Evolutionary conservation across 2,113 vertebrate species (phyloP).

Genomic region (Nyctibius bracteatus): DNA sequence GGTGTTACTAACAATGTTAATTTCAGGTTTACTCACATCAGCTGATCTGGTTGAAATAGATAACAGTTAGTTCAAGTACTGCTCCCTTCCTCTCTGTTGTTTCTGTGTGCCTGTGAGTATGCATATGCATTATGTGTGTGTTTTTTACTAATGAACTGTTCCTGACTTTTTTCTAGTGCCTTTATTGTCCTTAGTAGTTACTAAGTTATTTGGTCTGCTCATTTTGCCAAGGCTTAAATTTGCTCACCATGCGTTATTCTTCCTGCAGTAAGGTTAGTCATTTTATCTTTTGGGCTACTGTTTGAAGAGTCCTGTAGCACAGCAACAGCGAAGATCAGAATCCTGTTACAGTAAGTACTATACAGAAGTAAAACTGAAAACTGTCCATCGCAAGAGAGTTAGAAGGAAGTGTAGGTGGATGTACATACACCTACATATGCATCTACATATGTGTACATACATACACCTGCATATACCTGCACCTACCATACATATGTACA

Average conservation of each 20-base stretch:
- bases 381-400: neutral
- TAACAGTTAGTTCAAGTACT: neutral
- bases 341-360: neutral
- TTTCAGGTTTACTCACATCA: neutral
- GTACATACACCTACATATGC: neutral
- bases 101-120: neutral
- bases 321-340: neutral
- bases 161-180: neutral
- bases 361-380: neutral
- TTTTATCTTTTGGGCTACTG: neutral
- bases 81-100: neutral
- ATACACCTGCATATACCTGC: neutral
- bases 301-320: neutral
- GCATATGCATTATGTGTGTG: too few relatives aligned
- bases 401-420: neutral
- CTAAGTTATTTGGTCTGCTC: neutral
- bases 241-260: neutral
- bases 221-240: neutral
- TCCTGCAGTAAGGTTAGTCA: neutral
- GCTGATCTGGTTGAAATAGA: neutral
- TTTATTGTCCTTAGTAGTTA: neutral
- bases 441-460: neutral
- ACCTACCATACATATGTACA: neutral
- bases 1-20: neutral
- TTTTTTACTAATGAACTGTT: neutral